A percentile compares a stretch with the other conserved stretches of the same genome.
Evolutionary conservation across 2,113 vertebrate genomes (phyloP).

Genomic region (Paratilapia polleni): DNA sequence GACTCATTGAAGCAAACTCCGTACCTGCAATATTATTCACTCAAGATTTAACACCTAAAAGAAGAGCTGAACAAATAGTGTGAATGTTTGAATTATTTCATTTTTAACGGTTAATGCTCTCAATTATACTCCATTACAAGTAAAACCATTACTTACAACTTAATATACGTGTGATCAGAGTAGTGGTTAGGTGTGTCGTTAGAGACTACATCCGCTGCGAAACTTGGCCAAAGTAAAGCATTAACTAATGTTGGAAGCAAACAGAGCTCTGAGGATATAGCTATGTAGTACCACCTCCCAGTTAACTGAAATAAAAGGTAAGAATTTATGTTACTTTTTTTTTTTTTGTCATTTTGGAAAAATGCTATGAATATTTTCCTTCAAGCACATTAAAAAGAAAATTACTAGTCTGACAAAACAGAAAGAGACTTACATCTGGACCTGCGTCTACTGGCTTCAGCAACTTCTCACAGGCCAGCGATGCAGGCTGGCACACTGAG

Average conservation of each 20-base stretch:
- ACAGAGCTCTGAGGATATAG: fast-evolving
- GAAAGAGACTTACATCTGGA: slow-evolving; percentile 33
- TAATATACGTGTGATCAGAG: fast-evolving
- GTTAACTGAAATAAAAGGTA: slow-evolving; percentile 1
- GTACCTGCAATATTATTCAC: slow-evolving; percentile 7
- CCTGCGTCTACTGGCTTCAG: background rate
- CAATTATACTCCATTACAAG: background rate
- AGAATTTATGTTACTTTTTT: background rate
- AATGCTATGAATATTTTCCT: background rate
- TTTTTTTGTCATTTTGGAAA: background rate
- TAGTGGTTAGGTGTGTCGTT: background rate
- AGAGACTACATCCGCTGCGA: fast-evolving
- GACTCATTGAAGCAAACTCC: background rate
- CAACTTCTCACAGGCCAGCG: slow-evolving; percentile 41
- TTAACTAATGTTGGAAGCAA: fast-evolving
- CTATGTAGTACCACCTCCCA: slow-evolving; percentile 20
- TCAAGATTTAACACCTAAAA: background rate
- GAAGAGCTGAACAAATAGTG: background rate
- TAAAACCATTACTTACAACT: slow-evolving; percentile 22
- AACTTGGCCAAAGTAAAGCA: background rate
- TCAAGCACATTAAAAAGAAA: background rate
- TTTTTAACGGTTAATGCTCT: background rate
- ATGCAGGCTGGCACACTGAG: slow-evolving; percentile 28
- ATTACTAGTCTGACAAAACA: background rate
- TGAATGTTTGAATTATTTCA: background rate